Evolutionary conservation across 2,797 vertebrate genomes (phyloP).

Genomic region (Myripristis murdjan): DNA sequence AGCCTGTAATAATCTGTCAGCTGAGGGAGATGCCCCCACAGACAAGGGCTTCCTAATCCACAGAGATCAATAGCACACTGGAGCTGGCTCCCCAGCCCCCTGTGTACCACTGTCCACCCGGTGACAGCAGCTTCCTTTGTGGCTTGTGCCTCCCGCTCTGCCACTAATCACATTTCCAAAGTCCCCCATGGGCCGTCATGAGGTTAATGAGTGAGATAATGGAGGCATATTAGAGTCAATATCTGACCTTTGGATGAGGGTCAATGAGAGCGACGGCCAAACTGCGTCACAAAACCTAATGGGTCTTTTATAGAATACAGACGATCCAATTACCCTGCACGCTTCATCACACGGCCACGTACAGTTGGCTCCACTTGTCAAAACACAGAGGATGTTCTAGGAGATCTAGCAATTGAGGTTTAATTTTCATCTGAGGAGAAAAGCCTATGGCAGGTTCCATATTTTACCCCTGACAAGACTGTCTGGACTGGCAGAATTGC

Average conservation of each 20-base stretch:
- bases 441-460: constrained; percentile 1
- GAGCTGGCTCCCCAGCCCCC: constrained; percentile 55
- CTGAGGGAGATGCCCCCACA: constrained; percentile 82
- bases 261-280: constrained; percentile 61
- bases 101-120: constrained; percentile 61
- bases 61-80: constrained; percentile 84
- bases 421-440: constrained; percentile 20
- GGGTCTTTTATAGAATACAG: constrained; percentile 70
- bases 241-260: constrained; percentile 78
- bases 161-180: constrained; percentile 59
- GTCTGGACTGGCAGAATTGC: constrained; percentile 25
- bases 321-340: constrained; percentile 71
- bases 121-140: constrained; percentile 68
- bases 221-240: constrained; percentile 74
- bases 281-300: constrained; percentile 69
- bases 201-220: constrained; percentile 84
- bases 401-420: constrained; percentile 26
- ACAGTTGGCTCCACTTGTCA: constrained; percentile 52
- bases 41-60: constrained; percentile 87
- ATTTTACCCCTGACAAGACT: constrained; percentile 12
- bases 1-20: constrained; percentile 88
- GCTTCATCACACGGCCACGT: constrained; percentile 62
- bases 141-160: constrained; percentile 39
- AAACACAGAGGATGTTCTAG: constrained; percentile 53
- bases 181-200: constrained; percentile 56